Conservation (phyloP, 2,888 invertebrate genomes). For the Drosophila helvetica region DNA sequence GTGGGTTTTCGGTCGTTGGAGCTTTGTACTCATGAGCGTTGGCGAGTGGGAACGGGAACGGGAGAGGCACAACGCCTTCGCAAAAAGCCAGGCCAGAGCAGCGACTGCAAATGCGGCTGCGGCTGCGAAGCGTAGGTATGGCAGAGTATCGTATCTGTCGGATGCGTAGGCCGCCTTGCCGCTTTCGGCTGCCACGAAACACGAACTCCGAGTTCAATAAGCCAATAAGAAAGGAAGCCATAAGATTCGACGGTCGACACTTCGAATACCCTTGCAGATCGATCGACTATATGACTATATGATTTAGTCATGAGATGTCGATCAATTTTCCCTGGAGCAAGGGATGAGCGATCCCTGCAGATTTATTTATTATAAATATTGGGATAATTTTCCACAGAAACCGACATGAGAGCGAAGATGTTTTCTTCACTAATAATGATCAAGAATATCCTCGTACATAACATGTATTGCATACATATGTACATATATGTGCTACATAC, state of each 20-base stretch:
- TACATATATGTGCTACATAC: too few relatives aligned
- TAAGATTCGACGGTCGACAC: conserved; percentile 11
- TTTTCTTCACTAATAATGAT: too few relatives aligned
- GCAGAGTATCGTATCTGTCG: conserved; percentile 29
- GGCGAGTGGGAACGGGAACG: conserved; percentile 54
- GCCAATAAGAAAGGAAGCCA: conserved; percentile 62
- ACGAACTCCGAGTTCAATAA: conserved; percentile 64
- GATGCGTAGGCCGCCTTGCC: conserved; percentile 61
- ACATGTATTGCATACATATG: too few relatives aligned
- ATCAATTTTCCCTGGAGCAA: background rate
- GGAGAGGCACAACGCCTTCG: conserved; percentile 59
- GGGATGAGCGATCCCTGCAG: too few relatives aligned
- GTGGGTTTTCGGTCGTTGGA: conserved; percentile 29
- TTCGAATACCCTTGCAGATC: conserved; percentile 3
- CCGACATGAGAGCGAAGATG: too few relatives aligned
- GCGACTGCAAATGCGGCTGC: conserved; percentile 20
- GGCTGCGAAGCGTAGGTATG: conserved; percentile 46
- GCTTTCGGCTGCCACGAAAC: conserved; percentile 63
- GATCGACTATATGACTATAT: background rate
- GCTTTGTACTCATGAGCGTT: conserved; percentile 37
- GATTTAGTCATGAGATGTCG: background rate
- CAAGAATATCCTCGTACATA: too few relatives aligned
- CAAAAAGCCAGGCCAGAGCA: conserved; percentile 47
- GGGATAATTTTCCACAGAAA: conserved; percentile 13
- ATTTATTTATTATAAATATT: too few relatives aligned